Conservation (phyloP, 2,888 invertebrate genomes). For the Pocota personata region DNA sequence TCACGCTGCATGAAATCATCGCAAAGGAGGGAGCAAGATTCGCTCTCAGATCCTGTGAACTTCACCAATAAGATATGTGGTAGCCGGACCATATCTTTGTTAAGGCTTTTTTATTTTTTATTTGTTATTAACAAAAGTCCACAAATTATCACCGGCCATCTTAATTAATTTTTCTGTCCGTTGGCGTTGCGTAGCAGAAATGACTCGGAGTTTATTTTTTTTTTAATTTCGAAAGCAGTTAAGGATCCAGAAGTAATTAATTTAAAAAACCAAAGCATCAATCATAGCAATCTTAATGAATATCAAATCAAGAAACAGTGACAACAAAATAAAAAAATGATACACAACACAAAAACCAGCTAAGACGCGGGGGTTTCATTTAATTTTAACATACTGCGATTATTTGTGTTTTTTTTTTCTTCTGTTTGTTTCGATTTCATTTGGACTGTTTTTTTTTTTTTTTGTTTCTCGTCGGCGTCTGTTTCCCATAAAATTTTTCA, state of each 20-base stretch:
- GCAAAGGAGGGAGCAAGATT: not conserved
- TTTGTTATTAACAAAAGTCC: conserved; percentile 30
- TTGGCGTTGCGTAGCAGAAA: not conserved
- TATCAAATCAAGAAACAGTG: conserved; percentile 68
- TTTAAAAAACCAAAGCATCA: conserved; percentile 55
- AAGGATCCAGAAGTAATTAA: conserved; percentile 52
- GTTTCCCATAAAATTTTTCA: conserved; percentile 53
- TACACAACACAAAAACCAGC: conserved; percentile 16
- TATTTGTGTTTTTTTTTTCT: conserved; percentile 23
- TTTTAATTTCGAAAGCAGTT: conserved; percentile 41
- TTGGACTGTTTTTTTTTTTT: conserved; percentile 1
- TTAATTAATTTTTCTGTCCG: conserved; percentile 49
- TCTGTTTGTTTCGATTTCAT: conserved; percentile 7
- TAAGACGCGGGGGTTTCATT: conserved; percentile 66
- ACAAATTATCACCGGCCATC: conserved; percentile 61
- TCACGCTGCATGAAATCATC: conserved; percentile 72
- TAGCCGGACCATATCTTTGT: not conserved
- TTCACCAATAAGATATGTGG: conserved; percentile 30
- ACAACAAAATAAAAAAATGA: conserved; percentile 25
- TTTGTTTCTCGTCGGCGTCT: conserved; percentile 49
- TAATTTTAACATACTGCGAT: conserved; percentile 45
- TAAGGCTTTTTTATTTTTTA: not conserved
- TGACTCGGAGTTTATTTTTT: not conserved
- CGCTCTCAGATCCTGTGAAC: conserved; percentile 23
- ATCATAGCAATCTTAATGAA: conserved; percentile 72